phyloP scores from a whole-genome alignment of 2,113 vertebrate genomes.

The Argyrosomus japonicus region DNA sequence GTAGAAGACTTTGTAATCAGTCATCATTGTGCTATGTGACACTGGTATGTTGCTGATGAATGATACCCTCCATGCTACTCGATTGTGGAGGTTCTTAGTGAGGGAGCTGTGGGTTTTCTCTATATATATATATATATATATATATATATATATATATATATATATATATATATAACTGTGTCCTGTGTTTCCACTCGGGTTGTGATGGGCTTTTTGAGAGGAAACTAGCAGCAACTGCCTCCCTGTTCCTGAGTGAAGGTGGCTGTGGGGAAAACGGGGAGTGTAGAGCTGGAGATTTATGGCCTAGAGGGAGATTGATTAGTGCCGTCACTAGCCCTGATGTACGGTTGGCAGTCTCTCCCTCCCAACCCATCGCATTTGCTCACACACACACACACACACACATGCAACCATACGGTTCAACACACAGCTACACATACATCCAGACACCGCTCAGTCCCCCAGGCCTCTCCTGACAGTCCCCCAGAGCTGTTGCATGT shows the following conservation, averaged over 20 bases:
- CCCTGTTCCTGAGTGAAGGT: constrained; percentile 74
- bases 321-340: constrained; percentile 84
- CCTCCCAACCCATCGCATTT: constrained; percentile 70
- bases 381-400: constrained; percentile 59
- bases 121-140: constrained; percentile 16
- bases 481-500: constrained; percentile 79
- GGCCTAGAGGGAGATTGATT: constrained; percentile 86
- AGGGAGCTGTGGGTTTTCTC: constrained; percentile 30
- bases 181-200: constrained; percentile 42
- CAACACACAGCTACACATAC: constrained; percentile 68
- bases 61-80: constrained; percentile 59
- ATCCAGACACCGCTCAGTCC: constrained; percentile 68
- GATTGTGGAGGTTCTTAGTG: constrained; percentile 50
- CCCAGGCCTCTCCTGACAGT: constrained; percentile 76
- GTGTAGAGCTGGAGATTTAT: constrained; percentile 82
- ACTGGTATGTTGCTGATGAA: constrained; percentile 73
- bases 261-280: constrained; percentile 65
- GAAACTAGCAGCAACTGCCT: constrained; percentile 70
- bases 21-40: constrained; percentile 77
- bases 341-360: constrained; percentile 83
- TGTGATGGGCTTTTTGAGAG: constrained; percentile 68
- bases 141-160: constrained; percentile 16
- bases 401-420: constrained; percentile 54
- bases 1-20: constrained; percentile 71
- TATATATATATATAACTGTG: constrained; percentile 22